Conservation (phyloP, 2,888 invertebrate genomes). For the Spicauda simplicius region DNA sequence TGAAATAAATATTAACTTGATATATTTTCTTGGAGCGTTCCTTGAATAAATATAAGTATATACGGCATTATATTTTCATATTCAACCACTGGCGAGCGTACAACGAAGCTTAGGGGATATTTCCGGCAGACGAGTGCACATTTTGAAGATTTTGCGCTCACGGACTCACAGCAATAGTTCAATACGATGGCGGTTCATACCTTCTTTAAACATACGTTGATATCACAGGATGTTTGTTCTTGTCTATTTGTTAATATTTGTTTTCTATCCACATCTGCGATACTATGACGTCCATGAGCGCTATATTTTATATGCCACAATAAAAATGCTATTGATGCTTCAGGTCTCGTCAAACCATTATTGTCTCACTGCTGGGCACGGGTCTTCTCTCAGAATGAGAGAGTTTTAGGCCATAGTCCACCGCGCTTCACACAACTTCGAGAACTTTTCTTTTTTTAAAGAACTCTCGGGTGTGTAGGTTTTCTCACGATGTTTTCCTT, state of each 20-base stretch:
- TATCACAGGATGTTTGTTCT: conserved; percentile 53
- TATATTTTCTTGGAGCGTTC: conserved; percentile 18
- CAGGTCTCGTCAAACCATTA: too few relatives aligned
- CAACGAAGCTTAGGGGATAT: conserved; percentile 69
- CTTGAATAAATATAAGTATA: conserved; percentile 35
- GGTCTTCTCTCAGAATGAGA: too few relatives aligned
- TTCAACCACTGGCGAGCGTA: conserved; percentile 60
- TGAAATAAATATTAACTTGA: conserved; percentile 24
- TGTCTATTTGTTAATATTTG: conserved; percentile 20
- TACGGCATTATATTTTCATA: conserved; percentile 57
- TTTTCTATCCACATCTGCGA: conserved; percentile 8
- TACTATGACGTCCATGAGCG: neutral
- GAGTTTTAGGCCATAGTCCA: too few relatives aligned
- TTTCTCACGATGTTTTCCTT: too few relatives aligned
- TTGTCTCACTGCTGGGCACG: too few relatives aligned
- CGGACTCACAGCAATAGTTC: conserved; percentile 64
- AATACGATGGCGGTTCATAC: conserved; percentile 54
- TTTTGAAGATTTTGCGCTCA: conserved; percentile 76
- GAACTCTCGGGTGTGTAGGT: too few relatives aligned
- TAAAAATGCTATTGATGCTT: too few relatives aligned
- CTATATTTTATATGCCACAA: neutral
- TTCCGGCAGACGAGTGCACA: conserved; percentile 72
- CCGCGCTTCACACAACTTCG: too few relatives aligned
- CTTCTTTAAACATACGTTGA: conserved; percentile 60
- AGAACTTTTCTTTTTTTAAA: too few relatives aligned